Evolutionary conservation across 2,113 vertebrate genomes (phyloP).

Genomic region (Apus apus): DNA sequence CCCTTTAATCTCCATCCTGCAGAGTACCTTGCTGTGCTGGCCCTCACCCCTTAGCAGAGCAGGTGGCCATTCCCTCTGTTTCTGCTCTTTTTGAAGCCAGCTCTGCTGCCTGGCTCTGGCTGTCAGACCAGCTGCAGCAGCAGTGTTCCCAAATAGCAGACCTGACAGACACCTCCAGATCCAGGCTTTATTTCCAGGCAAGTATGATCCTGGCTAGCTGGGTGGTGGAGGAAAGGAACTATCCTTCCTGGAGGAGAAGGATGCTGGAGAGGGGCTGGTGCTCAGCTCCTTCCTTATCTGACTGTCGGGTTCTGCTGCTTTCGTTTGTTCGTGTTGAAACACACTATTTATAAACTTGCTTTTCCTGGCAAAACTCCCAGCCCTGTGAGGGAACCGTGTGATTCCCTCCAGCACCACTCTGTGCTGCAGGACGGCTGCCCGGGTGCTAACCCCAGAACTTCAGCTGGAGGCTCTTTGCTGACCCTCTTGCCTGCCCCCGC

Average conservation of each 20-base stretch:
- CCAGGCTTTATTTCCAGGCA: background rate
- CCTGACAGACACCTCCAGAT: background rate
- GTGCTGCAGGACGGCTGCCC: background rate
- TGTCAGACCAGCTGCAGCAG: background rate
- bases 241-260: background rate
- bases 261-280: background rate
- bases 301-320: constrained; percentile 5
- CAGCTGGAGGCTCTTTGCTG: background rate
- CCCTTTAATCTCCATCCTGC: background rate
- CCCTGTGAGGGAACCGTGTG: constrained; percentile 30
- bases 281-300: constrained; percentile 5
- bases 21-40: background rate
- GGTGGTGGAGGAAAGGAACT: background rate
- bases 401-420: constrained; percentile 17
- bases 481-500: fast-evolving
- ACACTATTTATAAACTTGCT: constrained; percentile 66
- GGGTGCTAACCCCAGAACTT: background rate
- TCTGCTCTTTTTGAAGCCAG: background rate
- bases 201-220: background rate
- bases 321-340: constrained; percentile 10
- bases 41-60: fast-evolving
- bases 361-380: constrained; percentile 60
- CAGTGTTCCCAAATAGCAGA: background rate
- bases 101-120: background rate
- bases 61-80: background rate